These are phyloP conservation scores for Phocides pigmalion DNA, from an alignment of 1,140 invertebrate genomes.

Conservation along the genomic window DNA sequence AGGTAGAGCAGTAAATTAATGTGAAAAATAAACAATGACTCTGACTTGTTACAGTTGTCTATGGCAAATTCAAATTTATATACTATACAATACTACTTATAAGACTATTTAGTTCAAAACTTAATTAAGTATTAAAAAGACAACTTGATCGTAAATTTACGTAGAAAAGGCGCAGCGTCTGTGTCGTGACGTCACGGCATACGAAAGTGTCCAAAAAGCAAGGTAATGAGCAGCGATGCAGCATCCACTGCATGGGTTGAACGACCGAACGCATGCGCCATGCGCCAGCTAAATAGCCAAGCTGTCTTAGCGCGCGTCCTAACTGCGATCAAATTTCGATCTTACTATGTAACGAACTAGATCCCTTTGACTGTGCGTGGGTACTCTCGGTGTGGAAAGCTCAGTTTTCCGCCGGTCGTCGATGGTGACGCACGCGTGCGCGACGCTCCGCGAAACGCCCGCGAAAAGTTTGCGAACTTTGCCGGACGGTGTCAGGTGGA, in stretches of 20 bases:
- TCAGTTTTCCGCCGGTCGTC: constrained; percentile 57
- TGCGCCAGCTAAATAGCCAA: constrained; percentile 63
- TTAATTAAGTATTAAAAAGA: not conserved
- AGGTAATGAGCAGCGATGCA: constrained; percentile 58
- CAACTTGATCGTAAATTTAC: not conserved
- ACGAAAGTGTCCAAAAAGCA: constrained; percentile 42
- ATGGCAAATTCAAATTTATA: too few relatives aligned
- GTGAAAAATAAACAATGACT: too few relatives aligned
- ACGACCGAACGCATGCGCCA: constrained; percentile 71
- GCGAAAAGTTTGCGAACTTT: constrained; percentile 65
- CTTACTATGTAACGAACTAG: constrained; percentile 76
- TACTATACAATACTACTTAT: too few relatives aligned
- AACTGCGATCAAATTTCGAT: constrained; percentile 81
- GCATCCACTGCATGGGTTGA: constrained; percentile 67
- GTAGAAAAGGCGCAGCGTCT: not conserved
- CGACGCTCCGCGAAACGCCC: constrained; percentile 19
- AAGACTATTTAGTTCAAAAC: not conserved
- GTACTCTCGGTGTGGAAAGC: constrained; percentile 30
- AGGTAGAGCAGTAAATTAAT: too few relatives aligned
- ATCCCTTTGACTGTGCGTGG: constrained; percentile 60
- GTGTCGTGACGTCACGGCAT: constrained; percentile 34
- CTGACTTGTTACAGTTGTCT: too few relatives aligned
- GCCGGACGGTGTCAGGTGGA: constrained; percentile 7
- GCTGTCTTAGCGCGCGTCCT: constrained; percentile 69
- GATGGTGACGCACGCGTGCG: constrained; percentile 44